phyloP scores from a whole-genome alignment of 2,888 invertebrate species.

The Liodrosophila aerea region DNA sequence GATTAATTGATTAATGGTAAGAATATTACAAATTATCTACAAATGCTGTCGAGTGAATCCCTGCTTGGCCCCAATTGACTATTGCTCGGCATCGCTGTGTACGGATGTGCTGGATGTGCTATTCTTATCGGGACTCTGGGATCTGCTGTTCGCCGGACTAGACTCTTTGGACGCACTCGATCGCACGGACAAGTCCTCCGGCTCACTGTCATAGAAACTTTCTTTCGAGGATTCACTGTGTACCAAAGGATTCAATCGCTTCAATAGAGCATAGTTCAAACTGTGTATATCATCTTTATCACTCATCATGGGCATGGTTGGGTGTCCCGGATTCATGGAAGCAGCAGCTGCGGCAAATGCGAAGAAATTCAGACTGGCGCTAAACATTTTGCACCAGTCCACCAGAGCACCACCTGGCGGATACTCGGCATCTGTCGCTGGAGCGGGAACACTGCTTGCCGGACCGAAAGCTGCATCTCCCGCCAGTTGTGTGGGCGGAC shows the following conservation, averaged over 20 bases:
- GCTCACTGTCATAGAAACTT: constrained; percentile 79
- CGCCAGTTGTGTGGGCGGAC: constrained; percentile 17
- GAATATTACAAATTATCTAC: constrained; percentile 31
- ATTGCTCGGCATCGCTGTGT: constrained; percentile 68
- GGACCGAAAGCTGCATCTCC: constrained; percentile 16
- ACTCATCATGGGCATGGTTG: constrained; percentile 15
- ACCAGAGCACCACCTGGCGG: constrained; percentile 84
- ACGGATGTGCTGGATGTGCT: constrained; percentile 49
- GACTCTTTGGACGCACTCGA: constrained; percentile 69
- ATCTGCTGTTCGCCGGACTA: constrained; percentile 65
- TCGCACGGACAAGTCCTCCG: constrained; percentile 80
- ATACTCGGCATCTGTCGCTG: constrained; percentile 26
- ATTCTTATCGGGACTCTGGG: constrained; percentile 72
- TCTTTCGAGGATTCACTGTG: constrained; percentile 75
- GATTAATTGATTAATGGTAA: constrained; percentile 12
- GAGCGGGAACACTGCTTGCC: constrained; percentile 80
- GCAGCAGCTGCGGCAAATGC: constrained; percentile 75
- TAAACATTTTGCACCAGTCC: constrained; percentile 89
- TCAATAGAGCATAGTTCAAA: constrained; percentile 82
- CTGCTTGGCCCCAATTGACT: too few relatives aligned
- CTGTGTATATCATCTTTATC: constrained; percentile 37
- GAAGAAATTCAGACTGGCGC: constrained; percentile 81
- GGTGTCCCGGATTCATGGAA: constrained; percentile 58
- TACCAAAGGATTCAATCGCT: constrained; percentile 79
- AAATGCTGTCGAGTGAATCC: constrained; percentile 10